These are phyloP conservation scores for Lamproptera curius DNA, from an alignment of 2,888 invertebrate species.

Conservation along the genomic window DNA sequence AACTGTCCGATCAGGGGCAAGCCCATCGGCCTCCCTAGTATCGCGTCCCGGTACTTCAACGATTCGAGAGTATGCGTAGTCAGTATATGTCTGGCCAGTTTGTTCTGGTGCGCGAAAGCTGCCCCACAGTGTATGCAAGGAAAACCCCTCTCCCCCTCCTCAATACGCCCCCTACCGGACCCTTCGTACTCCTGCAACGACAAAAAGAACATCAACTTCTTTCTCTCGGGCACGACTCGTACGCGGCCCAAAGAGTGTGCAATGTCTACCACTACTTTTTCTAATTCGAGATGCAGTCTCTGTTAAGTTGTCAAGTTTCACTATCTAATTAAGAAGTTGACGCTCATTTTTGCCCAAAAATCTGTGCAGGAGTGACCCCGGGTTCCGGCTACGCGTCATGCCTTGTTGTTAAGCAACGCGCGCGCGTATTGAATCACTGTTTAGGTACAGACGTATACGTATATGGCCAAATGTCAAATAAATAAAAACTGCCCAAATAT, in stretches of 20 bases:
- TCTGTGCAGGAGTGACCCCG: conserved; percentile 75
- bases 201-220: conserved; percentile 93
- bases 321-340: conserved; percentile 87
- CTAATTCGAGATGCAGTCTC: conserved; percentile 76
- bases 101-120: conserved; percentile 93
- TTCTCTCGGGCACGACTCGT: conserved; percentile 74
- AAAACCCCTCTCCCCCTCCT: conserved; percentile 78
- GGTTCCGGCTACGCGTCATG: conserved; percentile 70
- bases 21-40: conserved; percentile 59
- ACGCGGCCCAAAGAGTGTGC: conserved; percentile 69
- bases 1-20: conserved; percentile 67
- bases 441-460: conserved; percentile 61
- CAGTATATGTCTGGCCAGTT: conserved; percentile 92
- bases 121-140: conserved; percentile 94
- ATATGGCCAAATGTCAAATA: conserved; percentile 70
- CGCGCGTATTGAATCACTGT: conserved; percentile 60
- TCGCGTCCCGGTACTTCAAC: conserved; percentile 89
- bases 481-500: conserved; percentile 64
- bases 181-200: conserved; percentile 95
- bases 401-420: conserved; percentile 69
- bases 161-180: conserved; percentile 77
- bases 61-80: conserved; percentile 93
- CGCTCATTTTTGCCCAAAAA: conserved; percentile 90
- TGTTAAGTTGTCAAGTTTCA: conserved; percentile 56
- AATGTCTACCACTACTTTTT: conserved; percentile 73